A percentile compares a stretch with the other conserved stretches of the same genome.
Conservation (phyloP, 2,888 invertebrate genomes). For the Agriopis leucophaearia region DNA sequence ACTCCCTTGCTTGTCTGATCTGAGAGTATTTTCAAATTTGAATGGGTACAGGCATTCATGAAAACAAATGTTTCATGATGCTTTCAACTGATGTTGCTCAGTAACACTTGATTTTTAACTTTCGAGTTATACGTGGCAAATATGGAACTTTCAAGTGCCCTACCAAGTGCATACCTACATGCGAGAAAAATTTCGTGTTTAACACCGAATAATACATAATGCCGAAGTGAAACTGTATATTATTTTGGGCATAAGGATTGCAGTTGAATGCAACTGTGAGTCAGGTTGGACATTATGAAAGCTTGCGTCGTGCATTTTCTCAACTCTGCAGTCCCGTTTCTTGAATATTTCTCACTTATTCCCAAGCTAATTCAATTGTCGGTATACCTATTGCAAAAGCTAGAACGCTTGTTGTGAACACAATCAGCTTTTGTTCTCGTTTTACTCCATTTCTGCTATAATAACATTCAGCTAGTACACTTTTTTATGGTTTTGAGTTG, state of each 20-base stretch:
- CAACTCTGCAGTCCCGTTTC: neutral
- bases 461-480: slow-evolving; percentile 4
- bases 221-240: neutral
- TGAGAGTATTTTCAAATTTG: too few relatives aligned
- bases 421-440: slow-evolving; percentile 40
- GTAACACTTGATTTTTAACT: too few relatives aligned
- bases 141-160: too few relatives aligned
- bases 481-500: neutral
- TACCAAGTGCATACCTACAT: too few relatives aligned
- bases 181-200: too few relatives aligned
- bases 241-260: neutral
- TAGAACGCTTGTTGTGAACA: slow-evolving; percentile 29
- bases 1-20: too few relatives aligned
- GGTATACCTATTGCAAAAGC: neutral
- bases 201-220: neutral
- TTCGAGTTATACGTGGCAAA: too few relatives aligned
- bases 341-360: neutral
- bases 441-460: slow-evolving; percentile 32
- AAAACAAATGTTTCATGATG: too few relatives aligned
- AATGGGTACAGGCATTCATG: too few relatives aligned
- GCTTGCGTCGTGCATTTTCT: slow-evolving; percentile 6
- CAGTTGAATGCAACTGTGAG: neutral
- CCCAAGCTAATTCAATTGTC: slow-evolving; percentile 6
- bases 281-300: neutral
- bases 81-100: too few relatives aligned